A percentile compares a stretch with the other conserved stretches of the same genome.
Evolutionary conservation across 1,140 invertebrate species (phyloP).

Genomic region (Magallana gigas): DNA sequence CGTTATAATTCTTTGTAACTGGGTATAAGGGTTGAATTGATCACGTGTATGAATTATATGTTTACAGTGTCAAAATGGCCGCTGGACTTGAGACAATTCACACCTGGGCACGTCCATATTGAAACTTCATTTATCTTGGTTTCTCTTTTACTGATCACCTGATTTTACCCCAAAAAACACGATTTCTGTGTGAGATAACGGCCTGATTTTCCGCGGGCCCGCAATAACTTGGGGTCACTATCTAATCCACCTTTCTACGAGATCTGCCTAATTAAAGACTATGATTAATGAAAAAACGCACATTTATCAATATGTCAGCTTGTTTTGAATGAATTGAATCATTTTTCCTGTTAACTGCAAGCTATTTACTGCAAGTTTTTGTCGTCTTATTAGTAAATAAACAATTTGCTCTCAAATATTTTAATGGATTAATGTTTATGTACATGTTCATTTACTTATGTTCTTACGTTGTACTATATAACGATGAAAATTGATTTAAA

Average conservation of each 20-base stretch:
- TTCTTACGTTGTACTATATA: too few relatives aligned
- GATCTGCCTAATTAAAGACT: slow-evolving; percentile 29
- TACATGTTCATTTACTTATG: too few relatives aligned
- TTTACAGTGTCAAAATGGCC: background rate
- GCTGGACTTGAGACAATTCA: slow-evolving; percentile 4
- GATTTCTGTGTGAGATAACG: slow-evolving; percentile 26
- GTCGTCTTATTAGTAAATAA: too few relatives aligned
- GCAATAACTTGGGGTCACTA: slow-evolving; percentile 25
- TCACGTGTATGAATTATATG: background rate
- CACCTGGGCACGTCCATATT: slow-evolving; percentile 17
- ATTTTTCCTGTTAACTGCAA: too few relatives aligned
- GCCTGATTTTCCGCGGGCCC: background rate
- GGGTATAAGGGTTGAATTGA: background rate
- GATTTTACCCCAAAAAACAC: slow-evolving; percentile 25
- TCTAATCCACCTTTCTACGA: slow-evolving; percentile 22
- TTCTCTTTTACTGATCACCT: slow-evolving; percentile 17
- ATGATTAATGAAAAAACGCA: slow-evolving; percentile 13
- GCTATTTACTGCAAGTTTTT: too few relatives aligned
- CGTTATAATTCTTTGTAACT: background rate
- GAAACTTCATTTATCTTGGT: slow-evolving; percentile 33
- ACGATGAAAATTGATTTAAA: too few relatives aligned
- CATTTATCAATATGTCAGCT: slow-evolving; percentile 23
- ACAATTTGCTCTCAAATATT: too few relatives aligned
- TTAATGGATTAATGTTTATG: too few relatives aligned
- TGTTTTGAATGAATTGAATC: too few relatives aligned